A percentile compares a stretch with the other conserved stretches of the same genome.
These are phyloP conservation scores for Baccha elongata DNA, from an alignment of 2,888 invertebrate genomes.

Conservation along the genomic window DNA sequence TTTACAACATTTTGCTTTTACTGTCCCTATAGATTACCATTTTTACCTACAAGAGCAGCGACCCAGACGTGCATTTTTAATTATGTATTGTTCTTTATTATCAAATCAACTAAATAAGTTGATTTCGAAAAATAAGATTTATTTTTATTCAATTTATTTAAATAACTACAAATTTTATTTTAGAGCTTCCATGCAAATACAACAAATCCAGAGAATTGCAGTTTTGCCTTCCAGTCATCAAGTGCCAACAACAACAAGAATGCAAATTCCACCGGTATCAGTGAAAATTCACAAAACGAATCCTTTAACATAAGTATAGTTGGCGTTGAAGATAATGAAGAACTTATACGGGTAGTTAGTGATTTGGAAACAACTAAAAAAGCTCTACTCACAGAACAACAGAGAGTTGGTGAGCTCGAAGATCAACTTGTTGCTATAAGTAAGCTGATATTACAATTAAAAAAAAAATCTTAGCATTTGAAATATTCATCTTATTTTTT, in stretches of 20 bases:
- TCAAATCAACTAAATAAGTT: too few relatives aligned
- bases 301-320: conserved; percentile 70
- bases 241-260: conserved; percentile 75
- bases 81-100: too few relatives aligned
- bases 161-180: too few relatives aligned
- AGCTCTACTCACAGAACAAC: conserved; percentile 88
- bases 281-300: conserved; percentile 75
- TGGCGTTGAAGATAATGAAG: conserved; percentile 80
- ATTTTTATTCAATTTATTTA: too few relatives aligned
- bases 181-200: conserved; percentile 76
- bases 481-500: not conserved
- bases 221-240: conserved; percentile 76
- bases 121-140: too few relatives aligned
- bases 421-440: conserved; percentile 87
- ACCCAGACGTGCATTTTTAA: too few relatives aligned
- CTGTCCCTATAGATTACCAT: too few relatives aligned
- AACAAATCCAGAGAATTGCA: conserved; percentile 76
- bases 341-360: conserved; percentile 85
- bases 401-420: conserved; percentile 88
- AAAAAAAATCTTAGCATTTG: not conserved
- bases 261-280: conserved; percentile 79
- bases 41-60: too few relatives aligned
- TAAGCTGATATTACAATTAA: conserved; percentile 70
- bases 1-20: too few relatives aligned
- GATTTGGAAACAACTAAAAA: conserved; percentile 88